phyloP scores from a whole-genome alignment of 1,140 invertebrate genomes.

The Tetraneura akinire region DNA sequence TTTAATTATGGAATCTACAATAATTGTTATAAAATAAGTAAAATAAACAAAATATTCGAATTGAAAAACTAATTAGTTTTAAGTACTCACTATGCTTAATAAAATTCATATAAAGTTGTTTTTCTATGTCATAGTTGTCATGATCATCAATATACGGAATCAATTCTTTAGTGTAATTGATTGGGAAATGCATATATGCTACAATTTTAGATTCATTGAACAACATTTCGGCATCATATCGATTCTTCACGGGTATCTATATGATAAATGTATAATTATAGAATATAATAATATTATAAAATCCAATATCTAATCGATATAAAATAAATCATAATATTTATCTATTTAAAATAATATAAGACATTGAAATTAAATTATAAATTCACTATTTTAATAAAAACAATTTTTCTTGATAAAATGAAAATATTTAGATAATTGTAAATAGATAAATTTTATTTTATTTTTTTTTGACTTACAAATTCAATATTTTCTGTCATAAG shows the following conservation, averaged over 20 bases:
- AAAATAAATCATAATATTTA: too few relatives aligned
- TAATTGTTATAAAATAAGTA: neutral
- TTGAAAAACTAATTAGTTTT: too few relatives aligned
- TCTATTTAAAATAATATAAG: too few relatives aligned
- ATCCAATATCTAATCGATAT: too few relatives aligned
- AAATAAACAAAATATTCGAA: neutral
- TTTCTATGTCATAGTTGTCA: neutral
- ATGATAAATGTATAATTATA: too few relatives aligned
- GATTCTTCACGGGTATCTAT: neutral
- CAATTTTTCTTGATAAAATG: too few relatives aligned
- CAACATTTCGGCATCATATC: neutral
- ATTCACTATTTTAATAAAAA: too few relatives aligned
- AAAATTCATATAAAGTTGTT: neutral
- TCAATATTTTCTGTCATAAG: neutral
- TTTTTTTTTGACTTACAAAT: neutral
- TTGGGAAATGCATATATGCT: constrained; percentile 24
- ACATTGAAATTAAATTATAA: too few relatives aligned
- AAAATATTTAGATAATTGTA: too few relatives aligned
- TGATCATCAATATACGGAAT: neutral
- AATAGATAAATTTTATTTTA: too few relatives aligned
- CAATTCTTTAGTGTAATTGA: neutral
- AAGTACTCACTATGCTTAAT: neutral
- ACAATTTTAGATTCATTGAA: neutral
- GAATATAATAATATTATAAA: too few relatives aligned
- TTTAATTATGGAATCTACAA: constrained; percentile 11